These are phyloP conservation scores for Chrysaora quinquecirrha DNA, from an alignment of 30 jellyfish, hydroid and myxozoan species.

Conservation along the genomic window DNA sequence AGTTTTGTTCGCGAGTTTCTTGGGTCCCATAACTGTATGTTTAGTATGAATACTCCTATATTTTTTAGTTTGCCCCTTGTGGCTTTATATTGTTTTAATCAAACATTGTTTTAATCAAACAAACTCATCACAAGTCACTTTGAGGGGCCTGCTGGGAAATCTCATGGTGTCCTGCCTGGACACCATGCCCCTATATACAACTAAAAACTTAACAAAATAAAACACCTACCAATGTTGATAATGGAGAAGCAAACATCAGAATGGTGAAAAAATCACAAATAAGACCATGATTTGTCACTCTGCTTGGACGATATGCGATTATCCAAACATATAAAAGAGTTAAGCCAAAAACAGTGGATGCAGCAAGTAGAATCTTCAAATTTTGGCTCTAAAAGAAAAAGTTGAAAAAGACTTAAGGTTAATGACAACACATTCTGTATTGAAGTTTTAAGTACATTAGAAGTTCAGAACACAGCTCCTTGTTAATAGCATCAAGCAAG, in stretches of 20 bases:
- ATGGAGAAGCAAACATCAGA: slow-evolving; percentile 93
- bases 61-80: no score
- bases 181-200: background rate
- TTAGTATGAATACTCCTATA: no score
- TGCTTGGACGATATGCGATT: slow-evolving; percentile 15
- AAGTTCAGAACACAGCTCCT: no score
- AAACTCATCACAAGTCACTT: background rate
- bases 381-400: slow-evolving; percentile 29
- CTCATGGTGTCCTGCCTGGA: background rate
- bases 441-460: no score
- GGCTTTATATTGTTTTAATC: no score
- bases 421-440: no score
- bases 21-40: no score
- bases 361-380: slow-evolving; percentile 32
- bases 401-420: no score
- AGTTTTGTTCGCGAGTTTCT: background rate
- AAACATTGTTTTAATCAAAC: background rate
- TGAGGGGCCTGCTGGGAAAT: background rate
- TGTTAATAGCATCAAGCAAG: no score
- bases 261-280: slow-evolving; percentile 72
- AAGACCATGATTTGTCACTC: slow-evolving; percentile 60
- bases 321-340: background rate
- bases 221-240: slow-evolving; percentile 82
- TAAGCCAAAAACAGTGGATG: slow-evolving; percentile 1
- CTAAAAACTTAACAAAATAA: background rate